Percentiles rank a stretch among this genome's conserved stretches.
Evolutionary conservation across 2,888 invertebrate genomes (phyloP).

Genomic region (Drosophila anomelani): DNA sequence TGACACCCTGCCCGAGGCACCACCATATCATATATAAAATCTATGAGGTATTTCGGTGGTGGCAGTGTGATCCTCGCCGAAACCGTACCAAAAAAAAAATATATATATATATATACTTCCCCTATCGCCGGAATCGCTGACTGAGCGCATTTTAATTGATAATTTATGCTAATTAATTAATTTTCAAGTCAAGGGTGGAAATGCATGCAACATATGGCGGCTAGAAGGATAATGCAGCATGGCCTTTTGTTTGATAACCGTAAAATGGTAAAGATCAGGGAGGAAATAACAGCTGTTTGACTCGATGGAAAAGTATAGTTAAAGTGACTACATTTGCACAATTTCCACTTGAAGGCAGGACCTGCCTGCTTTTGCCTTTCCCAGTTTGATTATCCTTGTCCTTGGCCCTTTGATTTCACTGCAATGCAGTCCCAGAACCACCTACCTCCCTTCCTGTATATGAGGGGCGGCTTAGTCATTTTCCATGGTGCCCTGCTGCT

Average conservation of each 20-base stretch:
- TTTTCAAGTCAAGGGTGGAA: conserved; percentile 29
- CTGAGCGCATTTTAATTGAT: conserved; percentile 68
- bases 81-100: conserved; percentile 8
- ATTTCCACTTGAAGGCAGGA: background rate
- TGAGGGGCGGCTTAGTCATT: conserved; percentile 21
- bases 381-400: conserved; percentile 14
- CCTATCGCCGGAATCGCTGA: conserved; percentile 37
- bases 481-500: conserved; percentile 3
- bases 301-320: background rate
- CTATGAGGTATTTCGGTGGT: conserved; percentile 20
- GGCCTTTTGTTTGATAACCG: conserved; percentile 9
- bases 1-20: conserved; percentile 20
- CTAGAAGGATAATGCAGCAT: conserved; percentile 20
- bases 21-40: background rate
- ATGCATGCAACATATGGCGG: conserved; percentile 24
- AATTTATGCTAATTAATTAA: conserved; percentile 79
- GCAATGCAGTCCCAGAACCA: conserved; percentile 35
- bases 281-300: conserved; percentile 11
- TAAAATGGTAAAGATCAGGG: conserved; percentile 11
- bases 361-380: background rate
- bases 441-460: no score
- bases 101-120: background rate
- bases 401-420: conserved; percentile 42
- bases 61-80: conserved; percentile 17
- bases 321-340: background rate